phyloP scores from a whole-genome alignment of 2,113 vertebrate genomes.

The Tylochromis polylepis region DNA sequence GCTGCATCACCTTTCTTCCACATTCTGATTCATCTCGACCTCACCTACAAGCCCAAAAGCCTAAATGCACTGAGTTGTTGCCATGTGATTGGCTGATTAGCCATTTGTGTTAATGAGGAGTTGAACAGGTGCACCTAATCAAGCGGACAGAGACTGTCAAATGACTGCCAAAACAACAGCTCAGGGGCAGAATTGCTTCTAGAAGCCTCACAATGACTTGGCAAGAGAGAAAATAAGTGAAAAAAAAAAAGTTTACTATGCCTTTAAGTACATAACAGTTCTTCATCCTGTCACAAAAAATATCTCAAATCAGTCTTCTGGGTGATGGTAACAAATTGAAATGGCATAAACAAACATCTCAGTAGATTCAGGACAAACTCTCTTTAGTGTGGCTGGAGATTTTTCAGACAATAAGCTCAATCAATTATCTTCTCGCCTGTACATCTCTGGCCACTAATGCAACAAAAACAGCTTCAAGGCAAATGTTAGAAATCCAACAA shows the following conservation, averaged over 20 bases:
- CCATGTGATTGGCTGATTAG: not conserved
- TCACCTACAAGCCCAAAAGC: not conserved
- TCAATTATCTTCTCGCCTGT: not conserved
- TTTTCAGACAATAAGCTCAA: not conserved
- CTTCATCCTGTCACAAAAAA: not conserved
- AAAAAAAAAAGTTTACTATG: not conserved
- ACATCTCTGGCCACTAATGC: not conserved
- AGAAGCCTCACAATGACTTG: not conserved
- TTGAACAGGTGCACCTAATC: not conserved
- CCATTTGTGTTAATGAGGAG: not conserved
- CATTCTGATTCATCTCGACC: not conserved
- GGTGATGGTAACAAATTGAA: not conserved
- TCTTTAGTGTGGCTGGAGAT: not conserved
- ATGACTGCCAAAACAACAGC: not conserved
- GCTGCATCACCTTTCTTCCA: not conserved
- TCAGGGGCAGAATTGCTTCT: not conserved
- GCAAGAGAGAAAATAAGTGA: not conserved
- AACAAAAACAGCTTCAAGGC: not conserved
- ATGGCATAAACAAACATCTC: not conserved
- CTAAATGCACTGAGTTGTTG: not conserved
- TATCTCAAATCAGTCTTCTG: not conserved
- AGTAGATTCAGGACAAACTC: not conserved
- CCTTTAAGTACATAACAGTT: not conserved
- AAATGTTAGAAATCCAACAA: not conserved
- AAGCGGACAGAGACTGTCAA: not conserved